Evolutionary conservation across 2,797 vertebrate species (phyloP).

Genomic region (Loriculus beryllinus): DNA sequence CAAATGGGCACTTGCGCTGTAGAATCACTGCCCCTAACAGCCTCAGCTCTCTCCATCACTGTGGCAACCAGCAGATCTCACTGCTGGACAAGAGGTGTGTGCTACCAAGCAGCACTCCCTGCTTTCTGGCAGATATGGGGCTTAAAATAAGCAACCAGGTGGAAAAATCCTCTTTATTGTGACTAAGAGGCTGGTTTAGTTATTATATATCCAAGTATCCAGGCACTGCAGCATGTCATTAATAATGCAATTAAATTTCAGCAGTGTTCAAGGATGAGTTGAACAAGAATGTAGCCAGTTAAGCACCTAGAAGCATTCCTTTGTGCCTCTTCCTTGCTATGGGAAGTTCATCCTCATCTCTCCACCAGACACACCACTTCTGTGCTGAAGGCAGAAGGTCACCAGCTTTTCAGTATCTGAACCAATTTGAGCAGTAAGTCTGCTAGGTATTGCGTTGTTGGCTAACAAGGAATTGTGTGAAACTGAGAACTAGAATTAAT

Average conservation of each 20-base stretch:
- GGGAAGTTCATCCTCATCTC: not conserved
- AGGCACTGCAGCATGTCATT: not conserved
- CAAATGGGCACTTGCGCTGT: accelerated
- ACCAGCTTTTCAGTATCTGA: not conserved
- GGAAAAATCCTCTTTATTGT: not conserved
- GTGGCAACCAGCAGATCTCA: not conserved
- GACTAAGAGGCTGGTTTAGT: not conserved
- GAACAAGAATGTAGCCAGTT: not conserved
- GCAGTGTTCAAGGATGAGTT: not conserved
- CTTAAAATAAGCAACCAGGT: not conserved
- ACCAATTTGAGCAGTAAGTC: not conserved
- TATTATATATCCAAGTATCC: not conserved
- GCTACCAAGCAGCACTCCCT: not conserved
- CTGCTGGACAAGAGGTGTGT: not conserved
- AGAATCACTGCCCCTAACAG: not conserved
- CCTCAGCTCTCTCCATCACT: not conserved
- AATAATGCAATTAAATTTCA: not conserved
- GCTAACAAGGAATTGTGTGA: not conserved
- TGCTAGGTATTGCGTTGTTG: not conserved
- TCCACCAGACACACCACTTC: not conserved
- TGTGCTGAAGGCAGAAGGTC: not conserved
- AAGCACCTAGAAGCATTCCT: not conserved
- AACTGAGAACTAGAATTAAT: not conserved
- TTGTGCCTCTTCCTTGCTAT: not conserved
- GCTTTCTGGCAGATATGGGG: not conserved